Conservation (phyloP, 2,113 vertebrate genomes). For the Otus sunia region DNA sequence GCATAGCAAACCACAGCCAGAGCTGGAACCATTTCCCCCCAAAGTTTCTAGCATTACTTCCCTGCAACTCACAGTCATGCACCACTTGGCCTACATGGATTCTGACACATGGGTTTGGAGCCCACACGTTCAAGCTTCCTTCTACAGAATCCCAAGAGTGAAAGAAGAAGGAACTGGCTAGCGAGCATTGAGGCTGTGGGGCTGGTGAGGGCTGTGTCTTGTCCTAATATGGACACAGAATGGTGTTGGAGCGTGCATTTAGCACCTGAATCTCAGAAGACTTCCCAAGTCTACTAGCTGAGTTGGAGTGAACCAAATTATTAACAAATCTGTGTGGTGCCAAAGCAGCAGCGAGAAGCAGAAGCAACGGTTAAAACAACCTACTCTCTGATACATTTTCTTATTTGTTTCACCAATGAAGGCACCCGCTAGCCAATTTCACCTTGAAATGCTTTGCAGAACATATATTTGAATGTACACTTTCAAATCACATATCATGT, state of each 20-base stretch:
- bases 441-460: background rate
- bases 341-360: background rate
- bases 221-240: background rate
- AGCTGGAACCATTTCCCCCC: background rate
- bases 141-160: background rate
- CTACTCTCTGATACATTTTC: background rate
- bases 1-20: background rate
- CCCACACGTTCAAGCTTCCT: background rate
- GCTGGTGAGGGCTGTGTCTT: background rate
- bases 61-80: background rate
- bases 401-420: background rate
- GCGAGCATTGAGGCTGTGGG: background rate
- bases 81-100: background rate
- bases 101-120: background rate
- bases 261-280: background rate
- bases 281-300: background rate
- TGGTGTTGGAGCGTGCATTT: background rate
- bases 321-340: background rate
- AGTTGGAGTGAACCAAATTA: background rate
- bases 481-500: background rate
- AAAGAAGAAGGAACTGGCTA: background rate
- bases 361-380: background rate
- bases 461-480: background rate
- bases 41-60: background rate
- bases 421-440: accelerated